Conservation (phyloP, 1,140 invertebrate genomes). For the Bombyx mandarina region DNA sequence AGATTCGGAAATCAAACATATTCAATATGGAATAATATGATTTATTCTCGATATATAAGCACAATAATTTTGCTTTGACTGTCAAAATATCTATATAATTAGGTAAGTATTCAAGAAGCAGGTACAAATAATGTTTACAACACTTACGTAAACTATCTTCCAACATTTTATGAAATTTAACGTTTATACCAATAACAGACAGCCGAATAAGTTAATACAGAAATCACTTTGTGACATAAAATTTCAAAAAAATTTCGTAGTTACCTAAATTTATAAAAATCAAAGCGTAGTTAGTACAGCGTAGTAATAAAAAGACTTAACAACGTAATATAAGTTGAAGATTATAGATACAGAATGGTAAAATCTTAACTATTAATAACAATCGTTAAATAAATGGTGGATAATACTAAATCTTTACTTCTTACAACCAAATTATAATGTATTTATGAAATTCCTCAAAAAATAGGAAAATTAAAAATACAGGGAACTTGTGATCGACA, state of each 20-base stretch:
- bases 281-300: slow-evolving; percentile 19
- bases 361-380: slow-evolving; percentile 29
- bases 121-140: slow-evolving; percentile 67
- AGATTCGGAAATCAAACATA: slow-evolving; percentile 5
- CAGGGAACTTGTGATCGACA: neutral
- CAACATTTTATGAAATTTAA: slow-evolving; percentile 4
- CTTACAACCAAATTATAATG: slow-evolving; percentile 26
- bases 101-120: slow-evolving; percentile 42
- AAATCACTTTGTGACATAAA: slow-evolving; percentile 1
- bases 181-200: slow-evolving; percentile 6
- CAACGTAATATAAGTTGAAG: slow-evolving; percentile 9
- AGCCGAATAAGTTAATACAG: slow-evolving; percentile 2
- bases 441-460: slow-evolving; percentile 18
- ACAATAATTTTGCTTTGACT: slow-evolving; percentile 69
- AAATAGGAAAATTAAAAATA: slow-evolving; percentile 11
- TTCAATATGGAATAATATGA: slow-evolving; percentile 46
- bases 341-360: slow-evolving; percentile 22
- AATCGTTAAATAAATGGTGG: slow-evolving; percentile 23
- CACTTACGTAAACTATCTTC: slow-evolving; percentile 46
- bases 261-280: slow-evolving; percentile 2
- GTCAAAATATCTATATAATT: slow-evolving; percentile 57
- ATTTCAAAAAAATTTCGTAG: neutral
- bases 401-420: slow-evolving; percentile 22
- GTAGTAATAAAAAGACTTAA: slow-evolving; percentile 17
- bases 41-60: slow-evolving; percentile 69